These are phyloP conservation scores for Euura lappo DNA, from an alignment of 1,140 invertebrate genomes.

Conservation along the genomic window DNA sequence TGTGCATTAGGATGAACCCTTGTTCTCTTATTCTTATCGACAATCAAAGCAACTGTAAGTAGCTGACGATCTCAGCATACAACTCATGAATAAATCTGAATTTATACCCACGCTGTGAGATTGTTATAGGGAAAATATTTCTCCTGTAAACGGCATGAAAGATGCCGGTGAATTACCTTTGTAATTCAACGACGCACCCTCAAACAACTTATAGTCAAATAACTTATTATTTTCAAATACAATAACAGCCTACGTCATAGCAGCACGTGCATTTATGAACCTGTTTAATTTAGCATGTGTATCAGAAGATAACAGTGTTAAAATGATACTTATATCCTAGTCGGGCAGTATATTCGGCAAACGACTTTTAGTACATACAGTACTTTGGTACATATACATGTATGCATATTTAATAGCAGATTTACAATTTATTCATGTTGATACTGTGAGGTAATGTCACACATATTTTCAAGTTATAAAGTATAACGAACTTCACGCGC, in stretches of 20 bases:
- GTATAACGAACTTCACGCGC: not conserved
- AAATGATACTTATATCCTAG: not conserved
- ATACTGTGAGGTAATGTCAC: not conserved
- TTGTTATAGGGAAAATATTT: slow-evolving; percentile 1
- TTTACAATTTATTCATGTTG: not conserved
- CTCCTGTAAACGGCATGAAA: not conserved
- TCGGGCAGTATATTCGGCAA: not conserved
- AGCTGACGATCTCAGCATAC: no score
- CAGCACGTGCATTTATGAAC: not conserved
- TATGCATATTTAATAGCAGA: not conserved
- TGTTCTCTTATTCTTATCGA: not conserved
- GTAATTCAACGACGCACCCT: slow-evolving; percentile 4
- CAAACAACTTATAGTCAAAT: not conserved
- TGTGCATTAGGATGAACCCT: not conserved
- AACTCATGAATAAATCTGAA: no score
- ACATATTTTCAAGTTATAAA: not conserved
- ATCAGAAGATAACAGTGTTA: slow-evolving; percentile 7
- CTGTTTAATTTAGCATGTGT: slow-evolving; percentile 16
- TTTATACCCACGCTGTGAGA: no score
- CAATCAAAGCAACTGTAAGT: not conserved
- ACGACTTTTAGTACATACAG: not conserved
- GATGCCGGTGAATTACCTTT: slow-evolving; percentile 28
- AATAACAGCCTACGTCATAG: slow-evolving; percentile 9
- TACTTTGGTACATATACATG: not conserved
- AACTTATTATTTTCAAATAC: not conserved